Conservation (phyloP, 2,888 invertebrate species). For the Drosophila borealis region DNA sequence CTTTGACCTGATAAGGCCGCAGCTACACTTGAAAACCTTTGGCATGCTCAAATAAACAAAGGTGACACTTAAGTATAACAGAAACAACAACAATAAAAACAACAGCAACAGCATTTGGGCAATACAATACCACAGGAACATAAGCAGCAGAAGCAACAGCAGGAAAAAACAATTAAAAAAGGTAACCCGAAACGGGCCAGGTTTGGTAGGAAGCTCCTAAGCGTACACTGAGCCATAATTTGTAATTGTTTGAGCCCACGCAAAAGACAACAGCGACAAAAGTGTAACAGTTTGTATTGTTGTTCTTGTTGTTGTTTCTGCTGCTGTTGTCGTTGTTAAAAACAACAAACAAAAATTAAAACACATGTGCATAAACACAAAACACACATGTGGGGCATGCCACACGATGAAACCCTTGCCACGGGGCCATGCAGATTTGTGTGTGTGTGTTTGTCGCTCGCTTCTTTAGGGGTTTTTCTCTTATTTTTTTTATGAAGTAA, state of each 20-base stretch:
- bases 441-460: constrained; percentile 36
- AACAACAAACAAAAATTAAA: constrained; percentile 67
- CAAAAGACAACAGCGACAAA: constrained; percentile 59
- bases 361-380: constrained; percentile 68
- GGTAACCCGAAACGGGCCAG: constrained; percentile 58
- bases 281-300: constrained; percentile 62
- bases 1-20: constrained; percentile 53
- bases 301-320: constrained; percentile 12
- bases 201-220: constrained; percentile 24
- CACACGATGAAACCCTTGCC: constrained; percentile 60
- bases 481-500: constrained; percentile 58
- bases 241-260: constrained; percentile 79
- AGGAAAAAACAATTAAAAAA: constrained; percentile 65
- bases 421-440: constrained; percentile 46
- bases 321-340: constrained; percentile 45
- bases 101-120: constrained; percentile 21
- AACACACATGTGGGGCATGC: constrained; percentile 60
- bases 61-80: constrained; percentile 49
- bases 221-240: constrained; percentile 67
- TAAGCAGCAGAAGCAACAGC: constrained; percentile 19
- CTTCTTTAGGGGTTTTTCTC: constrained; percentile 56
- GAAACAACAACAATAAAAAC: constrained; percentile 26
- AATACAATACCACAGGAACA: constrained; percentile 25
- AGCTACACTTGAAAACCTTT: constrained; percentile 47
- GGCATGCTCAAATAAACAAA: constrained; percentile 47